Evolutionary conservation across 1,140 invertebrate species (phyloP).

Genomic region (Aethina tumida): DNA sequence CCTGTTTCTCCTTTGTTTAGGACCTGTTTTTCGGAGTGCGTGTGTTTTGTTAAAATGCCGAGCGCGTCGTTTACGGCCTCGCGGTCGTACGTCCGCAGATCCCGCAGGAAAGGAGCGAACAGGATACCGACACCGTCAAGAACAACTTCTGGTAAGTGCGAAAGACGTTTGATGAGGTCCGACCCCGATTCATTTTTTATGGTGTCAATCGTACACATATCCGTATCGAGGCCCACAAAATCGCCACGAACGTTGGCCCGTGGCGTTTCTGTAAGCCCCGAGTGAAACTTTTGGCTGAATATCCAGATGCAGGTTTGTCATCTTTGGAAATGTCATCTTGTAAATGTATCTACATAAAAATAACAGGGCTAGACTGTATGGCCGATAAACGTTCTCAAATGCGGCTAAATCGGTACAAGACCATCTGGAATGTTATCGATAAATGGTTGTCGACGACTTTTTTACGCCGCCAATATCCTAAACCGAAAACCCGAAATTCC

Average conservation of each 20-base stretch:
- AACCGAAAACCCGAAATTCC: too few relatives aligned
- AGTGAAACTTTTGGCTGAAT: too few relatives aligned
- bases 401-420: too few relatives aligned
- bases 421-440: too few relatives aligned
- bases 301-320: neutral
- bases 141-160: constrained; percentile 57
- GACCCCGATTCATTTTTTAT: neutral
- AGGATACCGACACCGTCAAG: constrained; percentile 70
- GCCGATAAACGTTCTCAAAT: constrained; percentile 12
- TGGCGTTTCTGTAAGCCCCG: too few relatives aligned
- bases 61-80: constrained; percentile 82
- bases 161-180: neutral
- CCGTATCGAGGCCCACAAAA: too few relatives aligned
- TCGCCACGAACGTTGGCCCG: too few relatives aligned
- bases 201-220: neutral
- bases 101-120: constrained; percentile 69
- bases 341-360: constrained; percentile 15
- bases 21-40: constrained; percentile 33
- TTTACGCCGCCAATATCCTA: too few relatives aligned
- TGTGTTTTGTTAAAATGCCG: constrained; percentile 58
- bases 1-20: constrained; percentile 54
- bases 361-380: constrained; percentile 19
- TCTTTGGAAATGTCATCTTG: constrained; percentile 11
- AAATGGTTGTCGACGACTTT: too few relatives aligned
- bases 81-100: constrained; percentile 74